Percentiles rank a stretch among this genome's conserved stretches.
Conservation (phyloP, 2,797 vertebrate species). For the Gallinago nigripennis region DNA sequence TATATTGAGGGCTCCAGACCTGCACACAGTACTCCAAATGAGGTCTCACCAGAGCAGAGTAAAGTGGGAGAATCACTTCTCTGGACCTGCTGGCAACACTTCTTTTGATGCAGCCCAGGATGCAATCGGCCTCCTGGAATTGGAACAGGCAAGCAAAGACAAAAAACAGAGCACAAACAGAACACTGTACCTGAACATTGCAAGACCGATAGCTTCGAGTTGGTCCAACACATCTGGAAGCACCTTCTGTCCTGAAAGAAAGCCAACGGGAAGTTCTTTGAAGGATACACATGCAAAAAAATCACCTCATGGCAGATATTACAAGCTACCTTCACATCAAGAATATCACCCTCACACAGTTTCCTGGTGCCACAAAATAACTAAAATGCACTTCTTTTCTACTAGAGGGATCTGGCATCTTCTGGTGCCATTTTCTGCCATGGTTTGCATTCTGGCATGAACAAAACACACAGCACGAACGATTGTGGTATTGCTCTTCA, state of each 20-base stretch:
- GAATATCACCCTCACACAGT: not conserved
- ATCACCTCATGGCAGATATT: not conserved
- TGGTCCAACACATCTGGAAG: constrained; percentile 89
- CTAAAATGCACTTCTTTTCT: not conserved
- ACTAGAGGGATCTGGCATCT: not conserved
- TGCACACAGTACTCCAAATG: too few relatives aligned
- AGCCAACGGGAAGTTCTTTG: not conserved
- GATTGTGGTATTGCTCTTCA: not conserved
- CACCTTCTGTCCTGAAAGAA: constrained; percentile 85
- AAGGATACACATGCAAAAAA: not conserved
- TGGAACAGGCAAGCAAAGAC: not conserved
- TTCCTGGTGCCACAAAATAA: not conserved
- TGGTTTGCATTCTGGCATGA: not conserved
- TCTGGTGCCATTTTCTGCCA: not conserved
- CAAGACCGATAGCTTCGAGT: constrained; percentile 86
- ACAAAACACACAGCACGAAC: not conserved
- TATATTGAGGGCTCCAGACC: too few relatives aligned
- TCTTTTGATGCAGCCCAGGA: too few relatives aligned
- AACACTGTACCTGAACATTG: constrained; percentile 85
- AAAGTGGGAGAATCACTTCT: too few relatives aligned
- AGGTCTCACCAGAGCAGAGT: too few relatives aligned
- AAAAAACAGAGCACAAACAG: not conserved
- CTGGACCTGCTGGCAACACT: too few relatives aligned
- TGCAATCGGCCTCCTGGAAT: too few relatives aligned
- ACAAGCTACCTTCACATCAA: not conserved